These are phyloP conservation scores for Labeo rohita DNA, from an alignment of 2,113 vertebrate genomes.

Conservation along the genomic window DNA sequence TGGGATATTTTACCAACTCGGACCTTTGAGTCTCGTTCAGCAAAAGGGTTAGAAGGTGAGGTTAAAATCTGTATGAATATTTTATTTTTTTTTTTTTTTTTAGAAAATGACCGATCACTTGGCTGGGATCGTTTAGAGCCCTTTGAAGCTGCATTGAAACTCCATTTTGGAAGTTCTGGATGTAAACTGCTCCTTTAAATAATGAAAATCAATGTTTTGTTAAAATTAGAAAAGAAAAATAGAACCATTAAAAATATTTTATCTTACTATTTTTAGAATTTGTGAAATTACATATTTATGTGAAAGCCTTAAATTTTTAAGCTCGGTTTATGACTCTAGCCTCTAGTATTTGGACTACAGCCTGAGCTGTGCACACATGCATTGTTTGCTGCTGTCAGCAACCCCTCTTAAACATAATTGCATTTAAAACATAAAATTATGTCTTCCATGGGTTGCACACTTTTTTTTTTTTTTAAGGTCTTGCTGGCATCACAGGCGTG, in stretches of 20 bases:
- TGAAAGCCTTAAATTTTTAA: neutral
- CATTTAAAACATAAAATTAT: slow-evolving; percentile 24
- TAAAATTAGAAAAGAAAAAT: neutral
- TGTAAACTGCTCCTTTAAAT: no score
- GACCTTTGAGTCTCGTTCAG: no score
- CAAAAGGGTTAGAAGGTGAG: no score
- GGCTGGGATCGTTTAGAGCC: no score
- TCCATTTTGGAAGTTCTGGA: no score
- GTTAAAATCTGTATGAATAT: no score
- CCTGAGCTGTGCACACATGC: neutral
- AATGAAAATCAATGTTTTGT: neutral
- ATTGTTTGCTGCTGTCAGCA: slow-evolving; percentile 13
- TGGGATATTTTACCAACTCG: no score
- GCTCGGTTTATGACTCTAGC: neutral
- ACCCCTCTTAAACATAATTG: slow-evolving; percentile 44
- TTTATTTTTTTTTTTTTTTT: no score
- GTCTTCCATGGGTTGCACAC: neutral
- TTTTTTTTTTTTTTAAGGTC: slow-evolving; percentile 24
- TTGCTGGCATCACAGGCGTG: neutral
- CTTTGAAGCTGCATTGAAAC: no score
- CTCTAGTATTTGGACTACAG: neutral
- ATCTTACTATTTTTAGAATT: no score
- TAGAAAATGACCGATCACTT: no score
- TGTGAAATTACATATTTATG: slow-evolving; percentile 17
- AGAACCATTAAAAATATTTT: neutral